Evolutionary conservation across 2,888 invertebrate species (phyloP), one percentile per base, ranked within the genome.

Genomic region (Amphiduros pacificus): DNA sequence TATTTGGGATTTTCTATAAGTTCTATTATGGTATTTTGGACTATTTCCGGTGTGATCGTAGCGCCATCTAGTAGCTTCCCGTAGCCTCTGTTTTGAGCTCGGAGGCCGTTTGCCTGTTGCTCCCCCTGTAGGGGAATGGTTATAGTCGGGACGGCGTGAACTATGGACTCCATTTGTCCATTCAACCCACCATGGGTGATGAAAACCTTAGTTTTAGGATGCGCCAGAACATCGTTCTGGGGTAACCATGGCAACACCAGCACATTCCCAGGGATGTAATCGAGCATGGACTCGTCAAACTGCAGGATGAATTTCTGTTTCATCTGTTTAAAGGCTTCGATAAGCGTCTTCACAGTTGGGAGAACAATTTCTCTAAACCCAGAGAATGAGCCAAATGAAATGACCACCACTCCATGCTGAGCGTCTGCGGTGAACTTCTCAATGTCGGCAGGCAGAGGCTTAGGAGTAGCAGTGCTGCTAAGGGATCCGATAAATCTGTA

Each of bases 161-260:
- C 57, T 28, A 64, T 41, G 36, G 61, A 55, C 26, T 64, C 64
- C 26, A 57, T n/a, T 32, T 61, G 60, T 2, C 64, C 64, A 20
- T 61, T 64, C 11, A 32, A 44, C 1, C 64, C 64, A 9, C 61
- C 58, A 22, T 64, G 64, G 11, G 64, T 64, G 40, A 64, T 54
- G 41, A 64, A 64, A 11, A 64, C 28, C 27, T 44, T n/a, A 2
- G 57, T 61, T n/a, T 61, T 56, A 4, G 54, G 52, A 29, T 61
- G 57, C 1, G 49, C 64, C 11, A 60, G 48, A 26, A 63, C 52
- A 28, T 55, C 58, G 27, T 63, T 58, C 40, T 62, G 62, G 5
- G 59, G 59, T 17, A 51, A 51, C 51, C 51, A 51, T 22, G 24
- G 17, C 51, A 51, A 17, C 4, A n/a, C 14, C 51, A 6, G 20